Conservation (phyloP, 2,797 vertebrate species). For the Hoplostethus atlanticus region DNA sequence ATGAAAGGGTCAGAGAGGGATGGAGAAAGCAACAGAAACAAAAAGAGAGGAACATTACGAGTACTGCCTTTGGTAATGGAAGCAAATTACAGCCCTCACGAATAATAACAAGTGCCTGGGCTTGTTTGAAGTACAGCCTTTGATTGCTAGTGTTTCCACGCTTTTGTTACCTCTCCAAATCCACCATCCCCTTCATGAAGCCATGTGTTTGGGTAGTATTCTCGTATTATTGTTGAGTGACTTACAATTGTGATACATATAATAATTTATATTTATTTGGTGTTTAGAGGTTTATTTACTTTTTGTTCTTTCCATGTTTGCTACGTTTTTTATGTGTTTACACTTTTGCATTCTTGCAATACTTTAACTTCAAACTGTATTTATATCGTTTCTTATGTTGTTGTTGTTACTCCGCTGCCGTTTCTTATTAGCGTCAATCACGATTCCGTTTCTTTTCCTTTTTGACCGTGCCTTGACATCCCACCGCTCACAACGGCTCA, state of each 20-base stretch:
- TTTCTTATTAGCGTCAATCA: slow-evolving; percentile 61
- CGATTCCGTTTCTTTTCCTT: slow-evolving; percentile 63
- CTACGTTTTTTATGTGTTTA: neutral
- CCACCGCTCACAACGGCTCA: slow-evolving; percentile 57
- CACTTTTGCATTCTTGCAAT: neutral
- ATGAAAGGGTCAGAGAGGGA: slow-evolving; percentile 30
- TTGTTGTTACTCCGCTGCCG: slow-evolving; percentile 39
- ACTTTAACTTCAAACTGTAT: neutral
- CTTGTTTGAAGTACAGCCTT: slow-evolving; percentile 61
- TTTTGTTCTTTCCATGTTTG: neutral
- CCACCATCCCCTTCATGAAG: neutral
- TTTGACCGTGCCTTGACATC: slow-evolving; percentile 57
- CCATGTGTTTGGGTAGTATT: neutral
- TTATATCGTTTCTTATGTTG: slow-evolving; percentile 47
- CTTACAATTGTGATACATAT: neutral
- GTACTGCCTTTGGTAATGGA: slow-evolving; percentile 56
- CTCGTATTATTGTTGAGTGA: neutral
- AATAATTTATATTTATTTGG: too few species aligned
- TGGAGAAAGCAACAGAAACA: slow-evolving; percentile 17
- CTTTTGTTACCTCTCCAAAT: slow-evolving; percentile 16
- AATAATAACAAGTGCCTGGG: slow-evolving; percentile 57
- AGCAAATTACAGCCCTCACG: slow-evolving; percentile 47
- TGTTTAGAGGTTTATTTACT: neutral
- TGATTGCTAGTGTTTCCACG: slow-evolving; percentile 38
- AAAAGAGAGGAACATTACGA: slow-evolving; percentile 15